Percentiles rank a stretch among this genome's conserved stretches.
Evolutionary conservation across 1,140 invertebrate genomes (phyloP).

Genomic region (Anastatus disparis): DNA sequence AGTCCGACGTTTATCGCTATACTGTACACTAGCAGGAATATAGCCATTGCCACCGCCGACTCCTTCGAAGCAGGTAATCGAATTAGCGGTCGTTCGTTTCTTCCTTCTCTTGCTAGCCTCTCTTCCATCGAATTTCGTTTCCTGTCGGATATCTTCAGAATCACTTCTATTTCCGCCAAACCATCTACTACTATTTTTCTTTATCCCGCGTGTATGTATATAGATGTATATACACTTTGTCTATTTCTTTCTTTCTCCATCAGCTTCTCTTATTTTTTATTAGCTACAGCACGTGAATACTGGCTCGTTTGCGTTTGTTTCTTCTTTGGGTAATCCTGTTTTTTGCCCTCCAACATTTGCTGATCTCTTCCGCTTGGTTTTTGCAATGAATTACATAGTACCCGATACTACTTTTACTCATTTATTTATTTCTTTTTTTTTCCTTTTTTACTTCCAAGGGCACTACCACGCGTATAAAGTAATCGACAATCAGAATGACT

Average conservation of each 20-base stretch:
- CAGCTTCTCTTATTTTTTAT: constrained; percentile 7
- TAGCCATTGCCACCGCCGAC: not conserved
- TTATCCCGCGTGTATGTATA: not conserved
- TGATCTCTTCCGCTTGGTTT: not conserved
- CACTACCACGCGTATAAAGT: not conserved
- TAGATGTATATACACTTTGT: constrained; percentile 3
- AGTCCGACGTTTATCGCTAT: constrained; percentile 18
- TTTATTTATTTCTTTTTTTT: no score
- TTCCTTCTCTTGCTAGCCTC: not conserved
- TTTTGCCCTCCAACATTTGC: not conserved
- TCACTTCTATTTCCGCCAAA: constrained; percentile 29
- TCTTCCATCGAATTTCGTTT: constrained; percentile 30
- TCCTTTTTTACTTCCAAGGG: no score
- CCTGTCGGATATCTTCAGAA: constrained; percentile 25
- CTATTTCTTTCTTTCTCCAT: constrained; percentile 15
- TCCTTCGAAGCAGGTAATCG: constrained; percentile 38
- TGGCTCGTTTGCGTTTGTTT: not conserved
- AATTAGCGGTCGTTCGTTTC: constrained; percentile 33
- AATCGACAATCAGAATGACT: no score
- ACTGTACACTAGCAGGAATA: constrained; percentile 25
- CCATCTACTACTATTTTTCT: constrained; percentile 1
- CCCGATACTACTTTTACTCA: no score
- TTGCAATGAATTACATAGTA: not conserved
- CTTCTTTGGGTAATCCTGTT: not conserved
- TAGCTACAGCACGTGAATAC: constrained; percentile 3